Evolutionary conservation across 2,797 vertebrate species (phyloP), one percentile per base, ranked within the genome.

Genomic region (Falco berigora): DNA sequence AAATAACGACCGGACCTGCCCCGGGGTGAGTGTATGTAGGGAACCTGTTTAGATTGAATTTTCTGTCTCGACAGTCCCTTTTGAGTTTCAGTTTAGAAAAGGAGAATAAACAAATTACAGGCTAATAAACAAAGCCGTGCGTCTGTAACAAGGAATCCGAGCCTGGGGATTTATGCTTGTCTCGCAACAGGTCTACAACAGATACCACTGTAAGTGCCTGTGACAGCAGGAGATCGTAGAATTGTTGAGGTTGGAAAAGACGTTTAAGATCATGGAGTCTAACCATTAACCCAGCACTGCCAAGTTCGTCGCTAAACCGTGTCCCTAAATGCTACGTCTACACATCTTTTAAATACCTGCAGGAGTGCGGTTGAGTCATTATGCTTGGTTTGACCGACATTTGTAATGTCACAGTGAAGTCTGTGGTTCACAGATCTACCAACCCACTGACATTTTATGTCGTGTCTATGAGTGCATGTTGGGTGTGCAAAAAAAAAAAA

Each of bases 41-140:
- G 84, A 96, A 21, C 92, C 23, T 44, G 83, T 34, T 92, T 53
- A 76, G 79, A 97, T 86, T 79, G 88, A 78, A 24, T 96, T 93
- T 93, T 96, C 86, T 94, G 56, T 52, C 94, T 94, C 95, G 94
- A 91, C 85, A 94, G 92, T 47, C 71, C 69, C 88, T 59, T 91
- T 49, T 93, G 92, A 92, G 42, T 69, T 74, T 36, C 68, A 21
- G 52, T 82, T 68, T 93, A 89, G 86, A 80, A 94, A 84, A 93
- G 84, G 90, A 96, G 92, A 96, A 91, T 95, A 97, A 98, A 96
- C 94, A 97, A 96, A 97, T 97, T 94, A 59, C 16, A 84, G 42
- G 64, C 88, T 94, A 90, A 87, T 92, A 95, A 95, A 93, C 73
- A 94, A 78, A 97, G 78, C 84, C 76, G 49, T 4, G 6, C 82